Evolutionary conservation across 2,113 vertebrate species (phyloP).

Genomic region (Bombycilla garrulus): DNA sequence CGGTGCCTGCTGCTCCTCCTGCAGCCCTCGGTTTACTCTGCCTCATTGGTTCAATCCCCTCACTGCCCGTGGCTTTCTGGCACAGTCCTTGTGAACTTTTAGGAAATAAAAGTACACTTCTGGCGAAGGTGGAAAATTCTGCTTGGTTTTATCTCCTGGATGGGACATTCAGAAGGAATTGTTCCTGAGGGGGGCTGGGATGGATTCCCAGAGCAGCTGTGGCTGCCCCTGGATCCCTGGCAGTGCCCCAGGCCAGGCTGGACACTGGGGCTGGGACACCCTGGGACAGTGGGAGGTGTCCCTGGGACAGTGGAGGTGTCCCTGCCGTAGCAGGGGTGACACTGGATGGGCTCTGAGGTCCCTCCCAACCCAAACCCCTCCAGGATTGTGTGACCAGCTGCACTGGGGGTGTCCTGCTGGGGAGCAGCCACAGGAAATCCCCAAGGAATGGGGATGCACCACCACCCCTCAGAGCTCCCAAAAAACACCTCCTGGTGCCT

Average conservation of each 20-base stretch:
- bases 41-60: background rate
- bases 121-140: background rate
- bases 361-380: background rate
- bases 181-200: background rate
- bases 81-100: rapidly evolving
- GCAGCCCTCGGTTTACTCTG: background rate
- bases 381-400: background rate
- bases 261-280: background rate
- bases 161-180: background rate
- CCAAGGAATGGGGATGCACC: rapidly evolving
- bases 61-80: background rate
- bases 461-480: rapidly evolving
- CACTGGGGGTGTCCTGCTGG: background rate
- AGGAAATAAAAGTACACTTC: background rate
- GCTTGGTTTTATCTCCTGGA: background rate
- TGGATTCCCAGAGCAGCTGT: background rate
- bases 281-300: background rate
- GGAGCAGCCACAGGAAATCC: background rate
- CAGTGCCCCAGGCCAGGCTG: background rate
- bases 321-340: background rate
- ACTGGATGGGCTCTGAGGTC: rapidly evolving
- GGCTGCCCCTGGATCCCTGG: background rate
- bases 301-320: background rate
- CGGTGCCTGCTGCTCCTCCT: background rate
- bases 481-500: background rate